Percentiles rank a stretch among this genome's conserved stretches.
Evolutionary conservation across 1,140 invertebrate species (phyloP).

Genomic region (Brachionus rubens): DNA sequence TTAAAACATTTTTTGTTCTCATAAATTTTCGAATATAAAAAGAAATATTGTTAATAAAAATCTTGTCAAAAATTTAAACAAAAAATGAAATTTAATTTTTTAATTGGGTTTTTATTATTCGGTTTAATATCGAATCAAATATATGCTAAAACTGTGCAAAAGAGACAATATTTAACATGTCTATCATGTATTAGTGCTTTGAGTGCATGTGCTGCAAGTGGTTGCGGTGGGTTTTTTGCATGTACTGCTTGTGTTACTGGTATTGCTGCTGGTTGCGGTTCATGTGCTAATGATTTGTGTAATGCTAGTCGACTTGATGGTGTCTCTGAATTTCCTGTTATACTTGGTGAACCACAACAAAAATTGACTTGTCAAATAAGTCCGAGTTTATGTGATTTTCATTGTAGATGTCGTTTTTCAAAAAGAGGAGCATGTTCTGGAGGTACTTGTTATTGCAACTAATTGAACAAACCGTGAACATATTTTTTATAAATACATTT

Average conservation of each 20-base stretch:
- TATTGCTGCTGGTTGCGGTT: conserved; percentile 22
- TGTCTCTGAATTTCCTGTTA: neutral
- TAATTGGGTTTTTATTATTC: neutral
- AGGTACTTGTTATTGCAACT: conserved; percentile 29
- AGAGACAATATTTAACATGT: conserved; percentile 20
- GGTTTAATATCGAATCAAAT: neutral
- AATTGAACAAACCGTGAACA: too few relatives aligned
- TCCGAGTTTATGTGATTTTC: conserved; percentile 8
- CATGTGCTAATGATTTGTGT: conserved; percentile 36
- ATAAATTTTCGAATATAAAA: too few relatives aligned
- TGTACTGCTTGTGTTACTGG: conserved; percentile 28
- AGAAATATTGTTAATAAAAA: too few relatives aligned
- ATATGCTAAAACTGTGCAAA: neutral
- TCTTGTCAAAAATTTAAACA: too few relatives aligned
- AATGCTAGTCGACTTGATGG: neutral
- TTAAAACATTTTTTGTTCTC: too few relatives aligned
- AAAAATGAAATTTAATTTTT: neutral
- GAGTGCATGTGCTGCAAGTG: neutral
- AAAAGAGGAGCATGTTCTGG: conserved; percentile 38
- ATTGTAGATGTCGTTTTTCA: conserved; percentile 23
- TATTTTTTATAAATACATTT: too few relatives aligned
- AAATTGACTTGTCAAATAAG: conserved; percentile 13
- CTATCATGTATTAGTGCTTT: conserved; percentile 21
- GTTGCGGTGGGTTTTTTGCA: conserved; percentile 21
- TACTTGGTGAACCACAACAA: conserved; percentile 8